Evolutionary conservation across 1,140 invertebrate genomes (phyloP).

Genomic region (Zaprionus kolodkinae): DNA sequence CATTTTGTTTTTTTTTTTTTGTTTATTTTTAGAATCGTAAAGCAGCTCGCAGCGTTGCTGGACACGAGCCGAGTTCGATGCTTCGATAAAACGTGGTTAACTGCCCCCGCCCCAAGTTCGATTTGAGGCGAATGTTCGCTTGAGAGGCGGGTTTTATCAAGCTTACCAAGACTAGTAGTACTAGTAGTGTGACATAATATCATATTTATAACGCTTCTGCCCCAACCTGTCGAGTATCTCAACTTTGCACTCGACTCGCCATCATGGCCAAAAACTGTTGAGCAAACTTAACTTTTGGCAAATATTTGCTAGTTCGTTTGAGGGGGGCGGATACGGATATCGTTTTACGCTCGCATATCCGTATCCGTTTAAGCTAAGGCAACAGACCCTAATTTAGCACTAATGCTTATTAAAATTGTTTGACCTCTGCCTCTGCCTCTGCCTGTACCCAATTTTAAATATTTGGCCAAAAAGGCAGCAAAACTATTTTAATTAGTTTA

Average conservation of each 20-base stretch:
- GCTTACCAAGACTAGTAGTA: background rate
- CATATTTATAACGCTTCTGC: slow-evolving; percentile 1
- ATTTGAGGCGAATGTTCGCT: background rate
- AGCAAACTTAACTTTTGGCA: slow-evolving; percentile 56
- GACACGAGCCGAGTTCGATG: slow-evolving; percentile 24
- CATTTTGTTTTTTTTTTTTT: slow-evolving; percentile 38
- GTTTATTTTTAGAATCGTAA: slow-evolving; percentile 53
- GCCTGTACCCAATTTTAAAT: no score
- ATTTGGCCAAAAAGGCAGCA: slow-evolving; percentile 11
- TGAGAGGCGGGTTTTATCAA: background rate
- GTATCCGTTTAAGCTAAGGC: slow-evolving; percentile 20
- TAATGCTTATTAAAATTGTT: slow-evolving; percentile 75
- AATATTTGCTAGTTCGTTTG: slow-evolving; percentile 62
- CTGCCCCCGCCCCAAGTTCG: background rate
- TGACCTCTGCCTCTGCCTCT: slow-evolving; percentile 19
- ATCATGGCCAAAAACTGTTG: slow-evolving; percentile 23
- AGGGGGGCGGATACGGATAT: slow-evolving; percentile 40
- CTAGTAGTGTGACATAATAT: background rate
- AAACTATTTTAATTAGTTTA: slow-evolving; percentile 45
- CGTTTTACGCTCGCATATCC: slow-evolving; percentile 42
- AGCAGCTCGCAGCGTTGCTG: slow-evolving; percentile 19
- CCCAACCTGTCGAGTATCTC: background rate
- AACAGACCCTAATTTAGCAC: slow-evolving; percentile 38
- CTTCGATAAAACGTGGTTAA: slow-evolving; percentile 33
- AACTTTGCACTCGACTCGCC: background rate